These are phyloP conservation scores for Orius laevigatus DNA, from an alignment of 1,140 invertebrate species.

Conservation along the genomic window DNA sequence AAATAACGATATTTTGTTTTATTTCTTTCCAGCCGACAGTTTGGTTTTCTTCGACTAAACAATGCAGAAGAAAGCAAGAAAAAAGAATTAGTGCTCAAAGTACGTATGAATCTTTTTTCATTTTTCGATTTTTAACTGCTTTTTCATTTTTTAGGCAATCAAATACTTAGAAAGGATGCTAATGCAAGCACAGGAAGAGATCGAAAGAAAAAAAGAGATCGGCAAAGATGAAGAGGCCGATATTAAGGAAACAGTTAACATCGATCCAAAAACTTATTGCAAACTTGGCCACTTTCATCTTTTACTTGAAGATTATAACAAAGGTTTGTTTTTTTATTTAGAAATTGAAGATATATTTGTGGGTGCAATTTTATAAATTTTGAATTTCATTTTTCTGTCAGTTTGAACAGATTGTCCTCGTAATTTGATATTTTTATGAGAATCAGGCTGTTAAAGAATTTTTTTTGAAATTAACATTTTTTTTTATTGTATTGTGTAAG, in stretches of 20 bases:
- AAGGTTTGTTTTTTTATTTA: slow-evolving; percentile 42
- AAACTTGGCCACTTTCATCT: slow-evolving; percentile 89
- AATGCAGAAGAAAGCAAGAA: slow-evolving; percentile 57
- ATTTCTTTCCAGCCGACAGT: slow-evolving; percentile 46
- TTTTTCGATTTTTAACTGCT: slow-evolving; percentile 4
- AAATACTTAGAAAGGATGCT: slow-evolving; percentile 72
- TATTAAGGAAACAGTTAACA: slow-evolving; percentile 44
- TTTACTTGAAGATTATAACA: slow-evolving; percentile 73
- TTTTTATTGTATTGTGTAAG: too few relatives aligned
- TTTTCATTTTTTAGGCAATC: slow-evolving; percentile 36
- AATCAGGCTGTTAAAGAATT: too few relatives aligned
- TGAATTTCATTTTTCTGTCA: too few relatives aligned
- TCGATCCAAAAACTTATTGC: slow-evolving; percentile 80
- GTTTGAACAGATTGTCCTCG: too few relatives aligned
- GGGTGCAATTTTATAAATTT: not conserved
- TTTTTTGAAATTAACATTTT: too few relatives aligned
- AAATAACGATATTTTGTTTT: not conserved
- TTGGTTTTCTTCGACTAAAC: slow-evolving; percentile 67
- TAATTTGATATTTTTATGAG: too few relatives aligned
- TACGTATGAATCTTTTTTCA: slow-evolving; percentile 21
- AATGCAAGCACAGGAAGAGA: slow-evolving; percentile 41
- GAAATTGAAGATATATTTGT: not conserved
- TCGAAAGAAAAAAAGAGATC: slow-evolving; percentile 26
- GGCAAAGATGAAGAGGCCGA: slow-evolving; percentile 20
- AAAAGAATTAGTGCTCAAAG: slow-evolving; percentile 59